Evolutionary conservation across 2,888 invertebrate species (phyloP), one percentile per base, ranked within the genome.

Genomic region (Brenthis daphne): DNA sequence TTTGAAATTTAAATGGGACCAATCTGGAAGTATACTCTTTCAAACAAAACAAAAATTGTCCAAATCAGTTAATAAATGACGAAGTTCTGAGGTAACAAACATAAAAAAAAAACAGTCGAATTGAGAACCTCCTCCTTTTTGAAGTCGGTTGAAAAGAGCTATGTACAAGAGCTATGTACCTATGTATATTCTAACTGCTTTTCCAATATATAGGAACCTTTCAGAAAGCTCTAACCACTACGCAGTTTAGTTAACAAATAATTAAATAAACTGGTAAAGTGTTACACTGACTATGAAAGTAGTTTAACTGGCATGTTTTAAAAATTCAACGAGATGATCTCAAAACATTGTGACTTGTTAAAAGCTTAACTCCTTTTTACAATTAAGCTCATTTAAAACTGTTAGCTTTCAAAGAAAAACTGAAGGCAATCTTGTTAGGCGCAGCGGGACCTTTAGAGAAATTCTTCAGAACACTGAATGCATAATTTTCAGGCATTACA

Each of bases 341-440:
- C 58, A 29, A 66, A 66, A 58, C 54, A 65, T 68, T 65, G 55
- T 51, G 54, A 55, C 57, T n/a, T 51, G 57, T 63, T 53, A 47
- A 47, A 63, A 37, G 43, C 47, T 54, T 50, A 68, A 65, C 68
- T 54, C 61, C 48, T 65, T 65, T 50, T 50, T 50, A 71, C 55
- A 68, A 71, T 71, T 65, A 69, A 47, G 43, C 57, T 57, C 68
- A 58, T 58, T 73, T 74, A 69, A 68, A 70, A 73, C 64, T 71
- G 74, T 74, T 74, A 69, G 69, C 68, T 68, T 67, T 70, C 43
- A 63, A 64, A 74, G 74, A 71, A 75, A 76, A 75, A 57, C 71
- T 72, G 64, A 64, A 73, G 66, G 61, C 60, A 66, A 71, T 68
- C 72, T 71, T 69, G 72, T 74, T 73, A 73, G 70, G 55, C 55